A percentile compares a stretch with the other conserved stretches of the same genome.
phyloP scores from a whole-genome alignment of 2,888 invertebrate species.

The Ischnura elegans region DNA sequence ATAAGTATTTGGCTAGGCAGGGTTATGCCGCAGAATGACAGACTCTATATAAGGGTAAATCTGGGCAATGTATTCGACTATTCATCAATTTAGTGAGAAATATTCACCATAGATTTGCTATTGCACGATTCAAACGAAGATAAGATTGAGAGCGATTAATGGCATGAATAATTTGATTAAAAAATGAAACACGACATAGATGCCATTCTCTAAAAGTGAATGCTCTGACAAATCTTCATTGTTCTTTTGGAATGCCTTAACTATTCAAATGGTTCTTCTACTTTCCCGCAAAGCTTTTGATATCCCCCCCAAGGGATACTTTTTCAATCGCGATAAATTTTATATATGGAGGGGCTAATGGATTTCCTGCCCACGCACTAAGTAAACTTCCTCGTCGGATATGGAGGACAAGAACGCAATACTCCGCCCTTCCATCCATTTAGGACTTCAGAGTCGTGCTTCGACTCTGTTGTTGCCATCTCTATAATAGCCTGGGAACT shows the following conservation, averaged over 20 bases:
- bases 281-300: neutral
- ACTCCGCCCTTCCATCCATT: neutral
- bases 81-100: too few relatives aligned
- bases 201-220: neutral
- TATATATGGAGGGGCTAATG: neutral
- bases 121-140: too few relatives aligned
- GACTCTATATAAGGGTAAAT: too few relatives aligned
- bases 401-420: neutral
- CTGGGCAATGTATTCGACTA: too few relatives aligned
- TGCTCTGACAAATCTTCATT: neutral
- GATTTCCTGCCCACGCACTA: neutral
- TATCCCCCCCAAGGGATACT: neutral
- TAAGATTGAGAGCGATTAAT: too few relatives aligned
- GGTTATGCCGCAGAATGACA: too few relatives aligned
- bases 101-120: too few relatives aligned
- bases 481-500: slow-evolving; percentile 26
- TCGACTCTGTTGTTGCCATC: neutral
- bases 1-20: too few relatives aligned
- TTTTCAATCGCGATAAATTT: neutral
- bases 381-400: neutral
- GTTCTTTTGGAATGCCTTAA: neutral
- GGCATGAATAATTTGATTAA: too few relatives aligned
- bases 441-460: neutral
- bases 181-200: too few relatives aligned
- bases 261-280: neutral